phyloP scores from a whole-genome alignment of 2,888 invertebrate species.

The Blera fallax region DNA sequence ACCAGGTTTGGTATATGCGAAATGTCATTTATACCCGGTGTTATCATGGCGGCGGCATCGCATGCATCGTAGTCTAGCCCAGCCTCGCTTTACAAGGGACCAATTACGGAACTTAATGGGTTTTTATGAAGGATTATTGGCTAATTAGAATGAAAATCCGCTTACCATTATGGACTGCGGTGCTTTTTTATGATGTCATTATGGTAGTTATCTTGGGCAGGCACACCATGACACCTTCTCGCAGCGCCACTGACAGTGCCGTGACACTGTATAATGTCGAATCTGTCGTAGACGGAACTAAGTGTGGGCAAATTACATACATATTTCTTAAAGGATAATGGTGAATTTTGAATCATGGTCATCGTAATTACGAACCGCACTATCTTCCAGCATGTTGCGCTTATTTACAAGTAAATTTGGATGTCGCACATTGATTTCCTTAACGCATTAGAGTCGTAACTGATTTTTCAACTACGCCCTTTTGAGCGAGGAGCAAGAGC shows the following conservation, averaged over 20 bases:
- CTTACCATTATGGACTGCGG: constrained; percentile 70
- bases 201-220: constrained; percentile 73
- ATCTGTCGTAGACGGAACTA: constrained; percentile 34
- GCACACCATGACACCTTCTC: constrained; percentile 45
- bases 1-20: constrained; percentile 29
- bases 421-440: constrained; percentile 7
- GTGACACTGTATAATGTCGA: constrained; percentile 8
- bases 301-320: not conserved
- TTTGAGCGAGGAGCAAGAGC: not conserved
- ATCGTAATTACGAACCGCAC: not conserved
- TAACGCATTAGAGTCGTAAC: not conserved
- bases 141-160: constrained; percentile 75
- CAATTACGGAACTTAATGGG: constrained; percentile 58
- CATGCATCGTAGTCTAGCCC: constrained; percentile 40
- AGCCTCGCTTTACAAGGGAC: constrained; percentile 35
- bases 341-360: not conserved
- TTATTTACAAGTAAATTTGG: not conserved
- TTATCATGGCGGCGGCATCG: constrained; percentile 39
- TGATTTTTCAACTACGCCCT: not conserved
- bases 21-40: constrained; percentile 57
- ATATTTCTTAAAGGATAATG: constrained; percentile 16
- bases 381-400: constrained; percentile 1
- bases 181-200: constrained; percentile 73
- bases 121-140: constrained; percentile 73
- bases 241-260: not conserved